Percentiles rank a stretch among this genome's conserved stretches.
Conservation (phyloP, 1,140 invertebrate genomes). For the Ericerus pela region DNA sequence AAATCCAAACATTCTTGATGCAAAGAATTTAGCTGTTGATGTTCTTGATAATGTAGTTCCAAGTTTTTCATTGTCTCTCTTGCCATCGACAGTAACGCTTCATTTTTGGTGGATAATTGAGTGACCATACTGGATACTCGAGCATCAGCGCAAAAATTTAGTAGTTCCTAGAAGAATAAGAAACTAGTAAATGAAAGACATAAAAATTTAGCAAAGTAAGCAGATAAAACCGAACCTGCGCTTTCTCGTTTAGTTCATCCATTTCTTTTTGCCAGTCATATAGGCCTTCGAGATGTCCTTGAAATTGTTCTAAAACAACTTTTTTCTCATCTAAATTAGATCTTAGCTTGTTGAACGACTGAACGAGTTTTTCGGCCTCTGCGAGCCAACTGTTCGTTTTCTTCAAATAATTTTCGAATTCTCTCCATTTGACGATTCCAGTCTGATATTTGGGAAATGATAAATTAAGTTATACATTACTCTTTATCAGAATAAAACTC, state of each 20-base stretch:
- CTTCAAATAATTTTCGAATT: constrained; percentile 85
- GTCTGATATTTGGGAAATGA: constrained; percentile 13
- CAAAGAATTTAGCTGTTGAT: constrained; percentile 73
- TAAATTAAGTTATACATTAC: too few relatives aligned
- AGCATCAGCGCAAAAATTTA: constrained; percentile 85
- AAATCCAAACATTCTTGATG: constrained; percentile 84
- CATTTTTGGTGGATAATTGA: constrained; percentile 86
- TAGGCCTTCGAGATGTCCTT: constrained; percentile 68
- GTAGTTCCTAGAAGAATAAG: constrained; percentile 37
- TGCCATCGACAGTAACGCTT: constrained; percentile 71
- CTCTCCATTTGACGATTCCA: constrained; percentile 85
- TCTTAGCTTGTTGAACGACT: constrained; percentile 80
- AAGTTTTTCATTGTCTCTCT: constrained; percentile 85
- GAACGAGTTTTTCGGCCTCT: constrained; percentile 70
- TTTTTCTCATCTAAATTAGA: constrained; percentile 79
- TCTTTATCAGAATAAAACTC: too few relatives aligned
- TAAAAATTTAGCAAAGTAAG: not conserved
- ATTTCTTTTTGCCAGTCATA: constrained; percentile 88
- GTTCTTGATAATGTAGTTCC: constrained; percentile 76
- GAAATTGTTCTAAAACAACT: constrained; percentile 71
- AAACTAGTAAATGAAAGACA: not conserved
- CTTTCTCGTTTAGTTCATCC: constrained; percentile 79
- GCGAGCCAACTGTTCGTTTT: constrained; percentile 76
- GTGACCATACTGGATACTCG: constrained; percentile 85
- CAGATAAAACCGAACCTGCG: constrained; percentile 43